Conservation (phyloP, 2,797 vertebrate species). For the Mormyrops attenuatus region DNA sequence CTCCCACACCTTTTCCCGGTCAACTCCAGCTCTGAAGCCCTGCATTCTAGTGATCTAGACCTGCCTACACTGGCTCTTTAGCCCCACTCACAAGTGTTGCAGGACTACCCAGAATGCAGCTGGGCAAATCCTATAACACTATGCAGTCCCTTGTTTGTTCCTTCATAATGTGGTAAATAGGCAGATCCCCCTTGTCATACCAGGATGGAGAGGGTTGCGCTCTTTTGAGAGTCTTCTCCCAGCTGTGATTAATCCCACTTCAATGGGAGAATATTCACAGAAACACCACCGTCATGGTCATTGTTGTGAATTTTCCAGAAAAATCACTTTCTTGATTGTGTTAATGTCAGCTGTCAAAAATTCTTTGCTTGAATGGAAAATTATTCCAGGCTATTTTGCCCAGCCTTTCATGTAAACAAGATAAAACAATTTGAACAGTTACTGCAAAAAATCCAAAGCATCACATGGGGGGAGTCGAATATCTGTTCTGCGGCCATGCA, state of each 20-base stretch:
- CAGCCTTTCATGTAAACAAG: not conserved
- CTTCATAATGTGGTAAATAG: not conserved
- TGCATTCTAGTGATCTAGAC: not conserved
- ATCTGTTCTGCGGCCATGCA: not conserved
- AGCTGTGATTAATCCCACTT: not conserved
- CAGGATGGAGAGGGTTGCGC: not conserved
- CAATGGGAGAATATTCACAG: not conserved
- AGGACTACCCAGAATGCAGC: not conserved
- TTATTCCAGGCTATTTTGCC: not conserved
- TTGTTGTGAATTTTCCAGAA: not conserved
- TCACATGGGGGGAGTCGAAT: not conserved
- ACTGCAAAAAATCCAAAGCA: not conserved
- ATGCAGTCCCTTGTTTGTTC: not conserved
- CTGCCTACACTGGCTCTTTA: not conserved
- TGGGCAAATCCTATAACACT: not conserved
- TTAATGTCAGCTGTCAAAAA: not conserved
- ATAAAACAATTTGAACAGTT: not conserved
- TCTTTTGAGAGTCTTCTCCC: not conserved
- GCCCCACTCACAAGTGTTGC: not conserved
- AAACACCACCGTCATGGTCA: not conserved
- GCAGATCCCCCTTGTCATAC: not conserved
- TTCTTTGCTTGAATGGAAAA: not conserved
- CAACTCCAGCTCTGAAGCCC: not conserved
- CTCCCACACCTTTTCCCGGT: not conserved
- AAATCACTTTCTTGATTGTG: not conserved